Evolutionary conservation across 2,113 vertebrate species (phyloP), one percentile per base, ranked within the genome.

Genomic region (Brachyistius frenatus): DNA sequence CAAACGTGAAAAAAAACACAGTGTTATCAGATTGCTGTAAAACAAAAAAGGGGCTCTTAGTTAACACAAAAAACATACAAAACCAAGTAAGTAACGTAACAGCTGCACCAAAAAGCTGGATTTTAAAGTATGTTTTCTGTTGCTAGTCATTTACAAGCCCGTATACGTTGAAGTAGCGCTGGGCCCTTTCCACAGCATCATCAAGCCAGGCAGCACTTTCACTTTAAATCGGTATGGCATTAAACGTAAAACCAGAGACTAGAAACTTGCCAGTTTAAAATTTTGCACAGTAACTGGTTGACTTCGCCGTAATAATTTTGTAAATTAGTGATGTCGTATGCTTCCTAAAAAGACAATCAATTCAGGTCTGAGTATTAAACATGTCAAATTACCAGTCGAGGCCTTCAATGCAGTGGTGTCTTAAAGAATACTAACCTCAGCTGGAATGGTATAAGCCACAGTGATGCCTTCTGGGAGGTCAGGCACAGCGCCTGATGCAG

Each of bases 401-500:
- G 2, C 1, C 30, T 47, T 81, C 7, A 50, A 70, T 50, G 7
- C 2, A 5, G 6, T 54, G 8, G 54, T 39, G n/a, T 31, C 33
- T 53, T 39, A 9, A 37, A 39, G 35, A 53, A 36, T 55, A 73
- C 72, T 65, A 88, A 99, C 97, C 96, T 96, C 94, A 65, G 93
- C 87, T 61, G 98, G 98, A 86, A 99, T 91, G 74, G 97, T 98
- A 86, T 98, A 99, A 10, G 97, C 98, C 83, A 98, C 94, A 41
- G 93, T 96, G 87, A 99, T 99, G 87, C 98, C 98, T 66, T 97
- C 94, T 2, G 97, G 97, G 86, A 99, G 95, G 58, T 97, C 95
- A 2, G 95, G 97, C 62, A 96, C 78, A 0, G 94, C 90, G 55
- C 96, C 97, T 39, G 96, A 94, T 50, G 97, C 96, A 49, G 94